A percentile compares a stretch with the other conserved stretches of the same genome.
These are phyloP conservation scores for Actinia tenebrosa DNA, from an alignment of 64 coral and sea anemone species.

Conservation along the genomic window DNA sequence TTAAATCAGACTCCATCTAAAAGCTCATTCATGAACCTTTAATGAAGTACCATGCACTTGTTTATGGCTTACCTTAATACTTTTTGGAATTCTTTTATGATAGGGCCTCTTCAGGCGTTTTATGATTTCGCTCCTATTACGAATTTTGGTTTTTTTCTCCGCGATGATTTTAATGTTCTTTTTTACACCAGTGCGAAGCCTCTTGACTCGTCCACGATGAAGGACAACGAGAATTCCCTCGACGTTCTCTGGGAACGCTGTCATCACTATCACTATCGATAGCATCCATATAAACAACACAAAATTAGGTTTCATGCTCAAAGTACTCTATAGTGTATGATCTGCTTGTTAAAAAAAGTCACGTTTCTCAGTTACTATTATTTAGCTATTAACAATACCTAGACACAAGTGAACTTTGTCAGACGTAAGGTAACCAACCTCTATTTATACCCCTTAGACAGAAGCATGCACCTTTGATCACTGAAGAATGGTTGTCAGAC, in stretches of 20 bases:
- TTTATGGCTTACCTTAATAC: neutral
- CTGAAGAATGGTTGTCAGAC: neutral
- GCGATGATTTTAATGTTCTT: neutral
- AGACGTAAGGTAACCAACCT: neutral
- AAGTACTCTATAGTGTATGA: neutral
- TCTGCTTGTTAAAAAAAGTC: neutral
- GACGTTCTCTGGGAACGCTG: neutral
- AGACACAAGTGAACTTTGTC: neutral
- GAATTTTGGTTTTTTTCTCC: neutral
- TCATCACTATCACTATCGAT: constrained; percentile 6
- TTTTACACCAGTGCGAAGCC: neutral
- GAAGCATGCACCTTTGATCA: constrained; percentile 4
- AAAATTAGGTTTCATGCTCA: neutral
- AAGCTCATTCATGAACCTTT: no score
- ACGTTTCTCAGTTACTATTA: neutral
- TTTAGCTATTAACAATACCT: neutral
- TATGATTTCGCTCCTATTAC: neutral
- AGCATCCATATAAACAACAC: neutral
- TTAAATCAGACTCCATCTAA: no score
- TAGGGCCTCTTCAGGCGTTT: neutral
- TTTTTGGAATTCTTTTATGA: neutral
- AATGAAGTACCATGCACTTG: no score
- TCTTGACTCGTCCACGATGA: neutral
- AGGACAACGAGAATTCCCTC: neutral
- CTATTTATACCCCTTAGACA: constrained; percentile 17